phyloP scores from a whole-genome alignment of 2,113 vertebrate species.

The Osmerus eperlanus region DNA sequence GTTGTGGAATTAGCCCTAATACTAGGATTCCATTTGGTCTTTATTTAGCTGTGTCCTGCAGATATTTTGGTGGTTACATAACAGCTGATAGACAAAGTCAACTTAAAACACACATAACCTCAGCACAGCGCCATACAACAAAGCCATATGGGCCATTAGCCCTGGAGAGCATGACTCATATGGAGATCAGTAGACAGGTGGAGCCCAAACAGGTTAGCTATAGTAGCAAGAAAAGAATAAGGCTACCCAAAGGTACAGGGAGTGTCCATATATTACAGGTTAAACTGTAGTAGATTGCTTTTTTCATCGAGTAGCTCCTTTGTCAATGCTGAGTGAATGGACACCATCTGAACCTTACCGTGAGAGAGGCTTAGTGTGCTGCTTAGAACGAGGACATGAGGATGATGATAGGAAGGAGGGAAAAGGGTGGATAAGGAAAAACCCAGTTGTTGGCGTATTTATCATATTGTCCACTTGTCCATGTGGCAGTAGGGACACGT shows the following conservation, averaged over 20 bases:
- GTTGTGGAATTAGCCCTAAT: background rate
- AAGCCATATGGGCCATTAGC: slow-evolving; percentile 4
- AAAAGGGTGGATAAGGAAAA: background rate
- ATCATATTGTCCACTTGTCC: no score
- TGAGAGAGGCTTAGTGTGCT: background rate
- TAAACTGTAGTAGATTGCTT: background rate
- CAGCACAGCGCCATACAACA: background rate
- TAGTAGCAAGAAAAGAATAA: background rate
- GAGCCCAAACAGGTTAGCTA: background rate
- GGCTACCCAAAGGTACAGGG: background rate
- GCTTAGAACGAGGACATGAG: background rate
- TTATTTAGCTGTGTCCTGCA: slow-evolving; percentile 2
- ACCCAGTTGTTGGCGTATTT: no score
- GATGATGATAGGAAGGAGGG: background rate
- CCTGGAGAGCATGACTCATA: background rate
- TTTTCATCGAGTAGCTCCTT: background rate
- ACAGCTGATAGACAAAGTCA: background rate
- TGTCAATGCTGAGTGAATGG: background rate
- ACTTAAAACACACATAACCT: background rate
- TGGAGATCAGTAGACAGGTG: background rate
- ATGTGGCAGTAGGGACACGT: no score
- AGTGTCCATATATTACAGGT: background rate
- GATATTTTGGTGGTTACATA: slow-evolving; percentile 9
- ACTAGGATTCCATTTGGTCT: background rate
- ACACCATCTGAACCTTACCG: background rate